Percentiles rank a stretch among this genome's conserved stretches.
Evolutionary conservation across 2,113 vertebrate genomes (phyloP).

Genomic region (Anhinga rufa): DNA sequence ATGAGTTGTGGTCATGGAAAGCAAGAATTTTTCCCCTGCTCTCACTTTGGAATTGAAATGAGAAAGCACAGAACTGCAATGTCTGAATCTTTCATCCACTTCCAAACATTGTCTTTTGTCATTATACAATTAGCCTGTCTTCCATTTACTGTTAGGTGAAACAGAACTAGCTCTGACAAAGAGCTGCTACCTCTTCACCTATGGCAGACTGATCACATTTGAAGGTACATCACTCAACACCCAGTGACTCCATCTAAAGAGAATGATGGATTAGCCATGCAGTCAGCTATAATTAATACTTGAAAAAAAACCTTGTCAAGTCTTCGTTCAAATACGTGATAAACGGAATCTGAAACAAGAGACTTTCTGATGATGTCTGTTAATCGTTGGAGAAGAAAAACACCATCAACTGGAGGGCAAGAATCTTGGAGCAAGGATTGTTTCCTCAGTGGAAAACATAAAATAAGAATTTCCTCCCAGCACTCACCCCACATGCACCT

Average conservation of each 20-base stretch:
- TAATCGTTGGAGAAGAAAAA: not conserved
- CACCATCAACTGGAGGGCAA: not conserved
- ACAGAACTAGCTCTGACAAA: slow-evolving; percentile 18
- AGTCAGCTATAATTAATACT: slow-evolving; percentile 45
- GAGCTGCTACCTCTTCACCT: not conserved
- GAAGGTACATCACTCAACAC: slow-evolving; percentile 38
- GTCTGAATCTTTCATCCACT: slow-evolving; percentile 30
- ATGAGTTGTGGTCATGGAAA: not conserved
- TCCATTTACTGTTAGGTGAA: not conserved
- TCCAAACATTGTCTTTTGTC: not conserved
- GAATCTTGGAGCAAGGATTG: not conserved
- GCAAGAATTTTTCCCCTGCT: not conserved
- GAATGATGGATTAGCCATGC: slow-evolving; percentile 48
- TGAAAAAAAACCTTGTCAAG: slow-evolving; percentile 14
- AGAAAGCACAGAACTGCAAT: slow-evolving; percentile 6
- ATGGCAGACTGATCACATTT: slow-evolving; percentile 3
- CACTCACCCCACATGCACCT: not conserved
- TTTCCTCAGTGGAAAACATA: not conserved
- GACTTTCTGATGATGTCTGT: slow-evolving; percentile 12
- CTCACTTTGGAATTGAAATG: not conserved
- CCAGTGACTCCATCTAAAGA: slow-evolving; percentile 7
- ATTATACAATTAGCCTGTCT: slow-evolving; percentile 26
- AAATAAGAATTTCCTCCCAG: not conserved
- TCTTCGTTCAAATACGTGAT: slow-evolving; percentile 4
- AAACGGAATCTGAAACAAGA: slow-evolving; percentile 17